These are phyloP conservation scores for Amphipyra berbera DNA, from an alignment of 2,888 invertebrate species.

Conservation along the genomic window DNA sequence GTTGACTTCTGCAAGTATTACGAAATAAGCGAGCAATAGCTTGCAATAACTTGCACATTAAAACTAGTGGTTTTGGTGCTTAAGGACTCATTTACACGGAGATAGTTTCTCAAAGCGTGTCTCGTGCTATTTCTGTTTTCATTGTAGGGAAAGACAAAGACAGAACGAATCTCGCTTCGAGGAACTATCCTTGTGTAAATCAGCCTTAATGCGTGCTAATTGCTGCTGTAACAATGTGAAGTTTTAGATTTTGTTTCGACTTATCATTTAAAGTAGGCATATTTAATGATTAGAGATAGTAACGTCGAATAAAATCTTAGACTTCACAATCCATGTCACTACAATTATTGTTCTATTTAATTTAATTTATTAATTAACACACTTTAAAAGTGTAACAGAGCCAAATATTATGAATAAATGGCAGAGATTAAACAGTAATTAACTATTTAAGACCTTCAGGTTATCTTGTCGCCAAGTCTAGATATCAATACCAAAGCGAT, in stretches of 20 bases:
- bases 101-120: too few species aligned
- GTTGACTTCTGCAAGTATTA: too few species aligned
- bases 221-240: neutral
- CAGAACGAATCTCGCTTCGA: too few species aligned
- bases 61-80: too few species aligned
- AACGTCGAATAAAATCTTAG: conserved; percentile 29
- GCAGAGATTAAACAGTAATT: conserved; percentile 21
- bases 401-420: conserved; percentile 48
- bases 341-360: conserved; percentile 24
- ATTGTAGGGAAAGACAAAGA: too few species aligned
- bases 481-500: conserved; percentile 49
- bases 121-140: too few species aligned
- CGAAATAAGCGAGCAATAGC: too few species aligned
- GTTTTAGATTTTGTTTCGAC: conserved; percentile 9
- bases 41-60: too few species aligned
- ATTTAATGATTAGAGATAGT: conserved; percentile 46
- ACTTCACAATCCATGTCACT: conserved; percentile 12
- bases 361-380: conserved; percentile 37
- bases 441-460: conserved; percentile 20
- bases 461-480: conserved; percentile 43
- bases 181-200: too few species aligned
- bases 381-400: conserved; percentile 53
- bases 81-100: too few species aligned
- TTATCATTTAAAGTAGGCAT: conserved; percentile 17
- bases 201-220: too few species aligned